Evolutionary conservation across 2,888 invertebrate species (phyloP).

Genomic region (Volucella bombylans): DNA sequence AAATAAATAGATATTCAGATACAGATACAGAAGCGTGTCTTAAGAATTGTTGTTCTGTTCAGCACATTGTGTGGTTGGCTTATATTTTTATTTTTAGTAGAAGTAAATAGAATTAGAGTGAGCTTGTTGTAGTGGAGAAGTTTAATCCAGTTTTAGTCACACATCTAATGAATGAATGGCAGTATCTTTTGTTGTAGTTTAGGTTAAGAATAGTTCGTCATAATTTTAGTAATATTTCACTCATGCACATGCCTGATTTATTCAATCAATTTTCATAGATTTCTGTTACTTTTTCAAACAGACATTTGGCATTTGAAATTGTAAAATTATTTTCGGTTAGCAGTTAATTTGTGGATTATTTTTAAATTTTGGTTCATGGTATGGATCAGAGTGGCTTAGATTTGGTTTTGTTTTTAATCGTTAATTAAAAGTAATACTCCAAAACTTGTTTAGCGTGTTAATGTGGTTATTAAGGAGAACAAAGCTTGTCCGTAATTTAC

Average conservation of each 20-base stretch:
- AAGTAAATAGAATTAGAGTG: slow-evolving; percentile 43
- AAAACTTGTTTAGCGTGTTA: neutral
- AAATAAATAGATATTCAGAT: slow-evolving; percentile 62
- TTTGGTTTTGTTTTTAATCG: neutral
- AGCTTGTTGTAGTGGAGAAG: slow-evolving; percentile 25
- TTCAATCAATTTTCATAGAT: slow-evolving; percentile 3
- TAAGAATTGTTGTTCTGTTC: slow-evolving; percentile 33
- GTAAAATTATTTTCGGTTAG: slow-evolving; percentile 10
- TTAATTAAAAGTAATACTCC: neutral
- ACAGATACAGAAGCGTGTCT: slow-evolving; percentile 48
- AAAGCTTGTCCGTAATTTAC: no score
- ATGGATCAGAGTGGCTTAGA: neutral
- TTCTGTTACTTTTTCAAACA: neutral
- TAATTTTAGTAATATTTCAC: slow-evolving; percentile 18
- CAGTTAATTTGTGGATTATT: slow-evolving; percentile 31
- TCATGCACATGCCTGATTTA: slow-evolving; percentile 20
- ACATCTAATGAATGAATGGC: slow-evolving; percentile 48
- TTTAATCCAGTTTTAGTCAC: slow-evolving; percentile 64
- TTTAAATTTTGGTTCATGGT: neutral
- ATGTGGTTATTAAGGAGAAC: no score
- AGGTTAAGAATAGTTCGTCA: slow-evolving; percentile 13
- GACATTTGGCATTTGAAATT: slow-evolving; percentile 19
- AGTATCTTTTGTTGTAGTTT: neutral
- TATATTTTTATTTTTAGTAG: slow-evolving; percentile 37
- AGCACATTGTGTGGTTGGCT: slow-evolving; percentile 16